Conservation (phyloP, 1,140 invertebrate species). For the Hestina assimilis region DNA sequence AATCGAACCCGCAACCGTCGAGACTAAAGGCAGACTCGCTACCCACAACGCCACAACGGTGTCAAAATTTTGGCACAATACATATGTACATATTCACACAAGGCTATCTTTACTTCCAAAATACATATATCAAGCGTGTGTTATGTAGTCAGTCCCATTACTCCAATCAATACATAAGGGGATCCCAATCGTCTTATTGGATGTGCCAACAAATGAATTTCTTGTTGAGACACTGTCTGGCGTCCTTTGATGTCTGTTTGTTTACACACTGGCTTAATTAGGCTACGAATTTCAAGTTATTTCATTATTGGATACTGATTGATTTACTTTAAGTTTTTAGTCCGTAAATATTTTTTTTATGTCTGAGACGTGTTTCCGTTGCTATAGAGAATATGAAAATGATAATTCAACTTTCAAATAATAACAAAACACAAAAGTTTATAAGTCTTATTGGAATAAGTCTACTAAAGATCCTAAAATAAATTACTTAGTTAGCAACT, state of each 20-base stretch:
- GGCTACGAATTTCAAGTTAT: conserved; percentile 31
- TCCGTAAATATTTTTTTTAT: not conserved
- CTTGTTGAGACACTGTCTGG: conserved; percentile 47
- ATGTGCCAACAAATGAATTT: conserved; percentile 58
- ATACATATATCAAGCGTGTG: not conserved
- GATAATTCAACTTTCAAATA: no score
- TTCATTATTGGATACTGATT: conserved; percentile 24
- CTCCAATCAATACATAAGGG: conserved; percentile 29
- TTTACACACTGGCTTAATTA: conserved; percentile 46
- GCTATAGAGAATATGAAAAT: no score
- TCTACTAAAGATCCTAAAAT: no score
- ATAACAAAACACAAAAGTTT: no score
- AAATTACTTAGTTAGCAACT: no score
- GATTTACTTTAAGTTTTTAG: not conserved
- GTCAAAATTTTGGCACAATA: no score
- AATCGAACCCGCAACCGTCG: no score
- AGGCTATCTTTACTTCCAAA: not conserved
- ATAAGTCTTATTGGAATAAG: no score
- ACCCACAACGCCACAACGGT: no score
- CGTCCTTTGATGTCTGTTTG: conserved; percentile 56
- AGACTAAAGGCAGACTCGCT: no score
- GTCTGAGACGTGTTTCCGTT: not conserved
- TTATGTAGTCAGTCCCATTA: conserved; percentile 2
- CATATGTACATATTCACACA: no score
- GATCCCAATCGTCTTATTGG: conserved; percentile 47